A percentile compares a stretch with the other conserved stretches of the same genome.
phyloP scores from a whole-genome alignment of 2,113 vertebrate genomes.

The Solea solea region DNA sequence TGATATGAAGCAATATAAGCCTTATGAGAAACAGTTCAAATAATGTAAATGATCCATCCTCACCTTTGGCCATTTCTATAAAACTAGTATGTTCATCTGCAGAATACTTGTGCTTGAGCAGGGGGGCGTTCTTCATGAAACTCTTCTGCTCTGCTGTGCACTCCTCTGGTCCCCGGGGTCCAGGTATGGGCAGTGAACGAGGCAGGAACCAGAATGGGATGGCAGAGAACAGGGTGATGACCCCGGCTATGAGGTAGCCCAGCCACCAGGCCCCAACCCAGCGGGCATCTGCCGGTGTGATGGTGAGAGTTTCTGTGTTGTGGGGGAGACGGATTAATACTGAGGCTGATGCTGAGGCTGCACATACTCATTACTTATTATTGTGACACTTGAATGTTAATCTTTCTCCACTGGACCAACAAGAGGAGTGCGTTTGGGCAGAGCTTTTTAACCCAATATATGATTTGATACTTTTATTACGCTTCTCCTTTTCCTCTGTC shows the following conservation, averaged over 20 bases:
- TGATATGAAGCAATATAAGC: no score
- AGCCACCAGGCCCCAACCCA: conserved; percentile 86
- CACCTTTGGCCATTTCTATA: conserved; percentile 81
- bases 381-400: no score
- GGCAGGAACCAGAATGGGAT: conserved; percentile 84
- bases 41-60: neutral
- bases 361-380: neutral
- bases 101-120: conserved; percentile 66
- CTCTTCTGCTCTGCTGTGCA: conserved; percentile 62
- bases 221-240: conserved; percentile 78
- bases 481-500: no score
- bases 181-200: conserved; percentile 61
- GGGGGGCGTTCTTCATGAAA: conserved; percentile 63
- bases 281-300: conserved; percentile 78
- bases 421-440: no score
- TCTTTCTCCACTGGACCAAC: no score
- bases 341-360: neutral
- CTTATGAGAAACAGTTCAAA: neutral
- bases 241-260: conserved; percentile 81
- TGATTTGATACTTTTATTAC: no score
- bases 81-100: conserved; percentile 67
- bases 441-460: no score
- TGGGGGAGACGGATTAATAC: neutral
- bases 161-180: conserved; percentile 23
- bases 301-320: conserved; percentile 77